Evolutionary conservation across 1,140 invertebrate species (phyloP), one percentile per base, ranked within the genome.

Genomic region (Conus ventricosus): DNA sequence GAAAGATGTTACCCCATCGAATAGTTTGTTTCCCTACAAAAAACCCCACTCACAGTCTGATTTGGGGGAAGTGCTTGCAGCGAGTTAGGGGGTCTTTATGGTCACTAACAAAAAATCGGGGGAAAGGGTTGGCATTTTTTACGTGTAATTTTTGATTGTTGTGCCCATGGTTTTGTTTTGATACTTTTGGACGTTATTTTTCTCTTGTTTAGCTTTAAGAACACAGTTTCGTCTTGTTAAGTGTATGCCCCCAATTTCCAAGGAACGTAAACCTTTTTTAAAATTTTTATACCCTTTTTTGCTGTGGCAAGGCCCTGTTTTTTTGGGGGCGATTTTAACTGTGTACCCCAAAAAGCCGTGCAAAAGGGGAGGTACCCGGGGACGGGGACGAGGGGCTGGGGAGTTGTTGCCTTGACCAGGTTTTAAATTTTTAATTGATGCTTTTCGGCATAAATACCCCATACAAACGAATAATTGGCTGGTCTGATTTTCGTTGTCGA

Each of bases 291-390:
- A 63, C 10, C 17, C 27, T 85, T 17, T 87, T 75, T 78, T 60
- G 53, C 20, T n/a, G 81, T 85, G 27, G 20, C 20, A 60, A 25
- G n/a, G 84, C 60, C 20, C 55, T 23, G 3, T 53, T 53, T 51
- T 87, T 55, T 39, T 85, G 10, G 84, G 55, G 84, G 84, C 15
- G 84, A 88, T 76, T 88, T 85, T 85, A 88, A 88, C 39, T 88
- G 82, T 20, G 88, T 88, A 0, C 17, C 17, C 4, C 27, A 85
- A 88, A 55, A 78, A 25, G 11, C 0, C 53, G 85, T 4, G 88
- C 85, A 20, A 85, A 89, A 76, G 57, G 53, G 10, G 71, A 17
- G 71, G 71, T 25, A 75, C 10, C 15, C 15, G n/a, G n/a, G n/a
- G n/a, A n/a, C n/a, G n/a, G 10, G 27, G n/a, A 27, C 6, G 20